Conservation (phyloP, 2,797 vertebrate species). For the Pseudochaenichthys georgianus region DNA sequence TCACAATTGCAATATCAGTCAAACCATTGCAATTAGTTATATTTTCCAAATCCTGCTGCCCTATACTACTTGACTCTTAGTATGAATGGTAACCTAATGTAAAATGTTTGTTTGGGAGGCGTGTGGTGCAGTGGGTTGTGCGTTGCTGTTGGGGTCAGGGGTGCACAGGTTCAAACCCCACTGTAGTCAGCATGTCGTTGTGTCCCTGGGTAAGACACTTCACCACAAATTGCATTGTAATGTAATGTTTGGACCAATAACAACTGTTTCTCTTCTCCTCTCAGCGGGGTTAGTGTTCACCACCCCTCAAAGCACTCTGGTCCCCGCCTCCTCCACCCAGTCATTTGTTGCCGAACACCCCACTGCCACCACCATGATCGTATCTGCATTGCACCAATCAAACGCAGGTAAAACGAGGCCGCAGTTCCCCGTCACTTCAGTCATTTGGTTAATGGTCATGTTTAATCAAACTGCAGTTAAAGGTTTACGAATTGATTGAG, state of each 20-base stretch:
- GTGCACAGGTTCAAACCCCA: no score
- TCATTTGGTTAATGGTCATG: neutral
- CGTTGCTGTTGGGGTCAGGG: no score
- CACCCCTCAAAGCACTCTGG: slow-evolving; percentile 93
- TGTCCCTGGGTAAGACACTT: no score
- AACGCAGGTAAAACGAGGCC: slow-evolving; percentile 84
- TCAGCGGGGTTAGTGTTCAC: slow-evolving; percentile 96
- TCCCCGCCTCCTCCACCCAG: slow-evolving; percentile 93
- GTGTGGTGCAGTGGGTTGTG: no score
- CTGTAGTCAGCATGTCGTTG: no score
- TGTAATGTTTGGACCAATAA: neutral
- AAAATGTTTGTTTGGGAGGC: slow-evolving; percentile 8
- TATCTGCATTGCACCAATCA: slow-evolving; percentile 91
- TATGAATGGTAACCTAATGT: neutral
- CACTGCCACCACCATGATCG: slow-evolving; percentile 92
- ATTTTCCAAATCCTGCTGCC: neutral
- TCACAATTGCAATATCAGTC: no score
- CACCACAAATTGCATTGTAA: no score
- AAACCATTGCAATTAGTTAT: no score
- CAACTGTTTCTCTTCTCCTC: slow-evolving; percentile 66
- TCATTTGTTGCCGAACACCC: slow-evolving; percentile 86
- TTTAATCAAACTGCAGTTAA: neutral
- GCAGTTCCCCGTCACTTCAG: neutral
- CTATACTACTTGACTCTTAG: neutral
- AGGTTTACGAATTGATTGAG: neutral